These are phyloP conservation scores for Artibeus lituratus DNA, from an alignment of 2,797 vertebrate genomes.

Conservation along the genomic window DNA sequence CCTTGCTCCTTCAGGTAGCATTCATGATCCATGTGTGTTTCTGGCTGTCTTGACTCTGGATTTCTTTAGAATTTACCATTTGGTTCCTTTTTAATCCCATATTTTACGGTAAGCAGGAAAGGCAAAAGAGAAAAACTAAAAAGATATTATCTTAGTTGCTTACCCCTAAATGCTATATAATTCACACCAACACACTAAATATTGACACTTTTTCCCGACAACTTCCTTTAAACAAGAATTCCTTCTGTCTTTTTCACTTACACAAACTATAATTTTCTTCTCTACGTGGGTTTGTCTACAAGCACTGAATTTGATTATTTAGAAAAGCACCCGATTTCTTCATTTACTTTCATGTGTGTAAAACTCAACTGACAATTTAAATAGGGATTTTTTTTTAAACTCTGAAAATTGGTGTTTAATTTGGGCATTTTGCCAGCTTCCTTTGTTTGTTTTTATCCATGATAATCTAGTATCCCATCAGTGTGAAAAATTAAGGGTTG, in stretches of 20 bases:
- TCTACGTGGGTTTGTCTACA: conserved; percentile 45
- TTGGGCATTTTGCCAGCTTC: neutral
- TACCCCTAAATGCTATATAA: conserved; percentile 2
- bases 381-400: neutral
- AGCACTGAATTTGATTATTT: conserved; percentile 38
- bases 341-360: conserved; percentile 39
- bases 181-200: conserved; percentile 44
- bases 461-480: neutral
- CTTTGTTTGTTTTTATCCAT: conserved; percentile 11
- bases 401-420: conserved; percentile 16
- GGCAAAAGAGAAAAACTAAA: neutral
- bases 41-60: neutral
- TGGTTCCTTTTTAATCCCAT: neutral
- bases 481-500: conserved; percentile 61
- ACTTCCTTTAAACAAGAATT: conserved; percentile 57
- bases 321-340: conserved; percentile 38
- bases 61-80: neutral
- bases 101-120: neutral
- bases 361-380: conserved; percentile 42
- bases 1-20: neutral
- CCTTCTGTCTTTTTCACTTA: conserved; percentile 42
- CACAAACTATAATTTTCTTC: conserved; percentile 58
- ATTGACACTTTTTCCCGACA: conserved; percentile 54
- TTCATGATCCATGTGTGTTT: neutral
- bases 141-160: neutral